phyloP scores from a whole-genome alignment of 2,888 invertebrate genomes.

The Erynnis tages region DNA sequence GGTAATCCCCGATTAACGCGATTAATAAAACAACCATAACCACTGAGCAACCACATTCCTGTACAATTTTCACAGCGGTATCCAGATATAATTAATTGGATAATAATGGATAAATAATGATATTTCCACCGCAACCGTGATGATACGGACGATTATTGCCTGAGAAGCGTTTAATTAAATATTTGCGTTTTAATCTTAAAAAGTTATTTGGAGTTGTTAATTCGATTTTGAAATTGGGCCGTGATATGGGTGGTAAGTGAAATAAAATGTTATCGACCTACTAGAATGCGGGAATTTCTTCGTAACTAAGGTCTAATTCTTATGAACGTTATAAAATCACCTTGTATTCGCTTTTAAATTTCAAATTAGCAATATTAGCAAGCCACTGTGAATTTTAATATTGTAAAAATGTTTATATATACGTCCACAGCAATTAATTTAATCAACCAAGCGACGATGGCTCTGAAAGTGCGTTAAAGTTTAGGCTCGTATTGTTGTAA shows the following conservation, averaged over 20 bases:
- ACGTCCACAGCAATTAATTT: no score
- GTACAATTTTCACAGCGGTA: constrained; percentile 12
- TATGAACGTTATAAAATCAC: no score
- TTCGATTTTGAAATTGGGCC: neutral
- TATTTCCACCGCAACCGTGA: constrained; percentile 17
- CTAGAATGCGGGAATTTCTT: no score
- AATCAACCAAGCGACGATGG: no score
- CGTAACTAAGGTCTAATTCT: no score
- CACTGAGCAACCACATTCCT: neutral
- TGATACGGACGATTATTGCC: neutral
- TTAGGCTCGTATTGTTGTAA: no score
- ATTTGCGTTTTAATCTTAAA: constrained; percentile 4
- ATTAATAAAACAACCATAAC: constrained; percentile 20
- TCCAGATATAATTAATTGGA: constrained; percentile 18
- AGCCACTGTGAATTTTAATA: no score
- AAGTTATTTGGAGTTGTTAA: neutral
- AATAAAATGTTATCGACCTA: no score
- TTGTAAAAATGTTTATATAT: no score
- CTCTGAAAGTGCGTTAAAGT: no score
- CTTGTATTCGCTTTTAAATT: no score
- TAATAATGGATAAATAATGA: constrained; percentile 20
- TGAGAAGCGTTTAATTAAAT: constrained; percentile 10
- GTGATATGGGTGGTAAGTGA: neutral
- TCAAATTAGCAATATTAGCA: no score
- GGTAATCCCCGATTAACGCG: constrained; percentile 8